Evolutionary conservation across 2,113 vertebrate genomes (phyloP).

Genomic region (Engystomops pustulosus): DNA sequence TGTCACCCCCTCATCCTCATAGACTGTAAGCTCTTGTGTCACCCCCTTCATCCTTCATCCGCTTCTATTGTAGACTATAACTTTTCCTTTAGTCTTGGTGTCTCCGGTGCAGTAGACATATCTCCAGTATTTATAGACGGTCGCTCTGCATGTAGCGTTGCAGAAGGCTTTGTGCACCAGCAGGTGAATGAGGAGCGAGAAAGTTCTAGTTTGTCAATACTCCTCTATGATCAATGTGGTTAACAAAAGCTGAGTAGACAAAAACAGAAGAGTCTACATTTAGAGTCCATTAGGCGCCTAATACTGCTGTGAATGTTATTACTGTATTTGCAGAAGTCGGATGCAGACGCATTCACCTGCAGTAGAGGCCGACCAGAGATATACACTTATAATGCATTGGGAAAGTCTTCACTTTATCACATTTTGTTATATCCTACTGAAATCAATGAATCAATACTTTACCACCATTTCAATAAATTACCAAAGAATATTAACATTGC

Average conservation of each 20-base stretch:
- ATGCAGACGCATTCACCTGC: not conserved
- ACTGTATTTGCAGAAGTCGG: not conserved
- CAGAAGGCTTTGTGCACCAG: not conserved
- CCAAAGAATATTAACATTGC: too few relatives aligned
- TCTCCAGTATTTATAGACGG: not conserved
- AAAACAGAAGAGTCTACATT: not conserved
- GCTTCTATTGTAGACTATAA: not conserved
- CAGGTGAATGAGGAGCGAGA: not conserved
- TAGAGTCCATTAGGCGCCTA: not conserved
- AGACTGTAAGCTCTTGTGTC: too few relatives aligned
- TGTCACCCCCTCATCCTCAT: too few relatives aligned
- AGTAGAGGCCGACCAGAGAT: not conserved
- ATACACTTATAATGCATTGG: too few relatives aligned
- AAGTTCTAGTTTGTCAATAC: not conserved
- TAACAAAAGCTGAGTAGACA: constrained; percentile 13
- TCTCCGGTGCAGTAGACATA: not conserved
- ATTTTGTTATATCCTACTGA: too few relatives aligned
- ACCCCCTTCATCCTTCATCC: too few relatives aligned
- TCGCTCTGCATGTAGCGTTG: not conserved
- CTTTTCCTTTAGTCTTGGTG: not conserved
- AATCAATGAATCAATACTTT: too few relatives aligned
- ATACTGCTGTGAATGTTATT: not conserved
- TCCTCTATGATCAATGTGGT: not conserved
- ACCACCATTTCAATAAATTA: too few relatives aligned
- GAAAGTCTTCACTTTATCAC: too few relatives aligned